A percentile compares a stretch with the other conserved stretches of the same genome.
phyloP scores from a whole-genome alignment of 2,113 vertebrate species.

The Xiphophorus hellerii region DNA sequence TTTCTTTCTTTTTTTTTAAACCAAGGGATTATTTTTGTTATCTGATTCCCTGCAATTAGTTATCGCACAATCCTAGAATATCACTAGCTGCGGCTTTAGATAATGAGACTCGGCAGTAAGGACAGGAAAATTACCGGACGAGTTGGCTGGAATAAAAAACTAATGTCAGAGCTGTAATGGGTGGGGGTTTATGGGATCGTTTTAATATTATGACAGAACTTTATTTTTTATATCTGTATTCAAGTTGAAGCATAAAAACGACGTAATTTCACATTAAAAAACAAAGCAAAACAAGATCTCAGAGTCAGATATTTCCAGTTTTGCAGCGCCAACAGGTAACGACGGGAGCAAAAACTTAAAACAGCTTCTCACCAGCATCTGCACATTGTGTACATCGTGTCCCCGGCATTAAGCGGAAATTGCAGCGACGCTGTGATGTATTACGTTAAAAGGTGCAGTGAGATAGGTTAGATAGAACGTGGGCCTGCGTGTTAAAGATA shows the following conservation, averaged over 20 bases:
- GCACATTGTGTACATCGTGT: conserved; percentile 27
- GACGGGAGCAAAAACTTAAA: not conserved
- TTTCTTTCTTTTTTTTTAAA: not conserved
- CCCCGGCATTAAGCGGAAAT: conserved; percentile 42
- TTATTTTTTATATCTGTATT: not conserved
- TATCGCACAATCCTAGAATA: conserved; percentile 32
- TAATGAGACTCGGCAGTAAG: conserved; percentile 47
- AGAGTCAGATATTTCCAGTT: conserved; percentile 6
- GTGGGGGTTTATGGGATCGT: conserved; percentile 5
- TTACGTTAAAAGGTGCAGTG: conserved; percentile 52
- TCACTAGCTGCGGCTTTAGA: conserved; percentile 48
- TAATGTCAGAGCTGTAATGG: conserved; percentile 61
- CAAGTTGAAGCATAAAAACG: conserved; percentile 10
- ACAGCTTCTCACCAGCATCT: conserved; percentile 11
- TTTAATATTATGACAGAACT: not conserved
- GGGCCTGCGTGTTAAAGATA: conserved; percentile 75
- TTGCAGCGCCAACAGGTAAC: conserved; percentile 1
- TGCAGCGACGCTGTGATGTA: conserved; percentile 42
- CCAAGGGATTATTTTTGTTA: conserved; percentile 45
- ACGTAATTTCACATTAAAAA: not conserved
- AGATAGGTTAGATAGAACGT: conserved; percentile 69
- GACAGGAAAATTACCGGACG: conserved; percentile 38
- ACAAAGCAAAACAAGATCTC: too few species aligned
- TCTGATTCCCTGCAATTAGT: conserved; percentile 61
- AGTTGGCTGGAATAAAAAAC: conserved; percentile 66